phyloP scores from a whole-genome alignment of 2,888 invertebrate genomes.

The Thereva unica region DNA sequence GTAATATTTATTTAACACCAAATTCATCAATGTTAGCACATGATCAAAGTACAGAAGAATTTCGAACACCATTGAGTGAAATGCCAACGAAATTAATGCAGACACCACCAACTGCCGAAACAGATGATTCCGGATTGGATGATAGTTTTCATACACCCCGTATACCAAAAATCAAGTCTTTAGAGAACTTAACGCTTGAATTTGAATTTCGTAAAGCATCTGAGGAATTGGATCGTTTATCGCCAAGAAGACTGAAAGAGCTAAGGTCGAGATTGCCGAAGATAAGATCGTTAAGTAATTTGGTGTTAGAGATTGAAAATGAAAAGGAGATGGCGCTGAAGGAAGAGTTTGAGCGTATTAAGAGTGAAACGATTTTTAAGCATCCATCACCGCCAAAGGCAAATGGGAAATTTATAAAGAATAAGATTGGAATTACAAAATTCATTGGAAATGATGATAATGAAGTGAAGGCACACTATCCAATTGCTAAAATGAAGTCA shows the following conservation, averaged over 20 bases:
- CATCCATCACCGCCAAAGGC: constrained; percentile 18
- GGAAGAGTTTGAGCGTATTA: constrained; percentile 52
- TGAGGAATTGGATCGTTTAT: constrained; percentile 54
- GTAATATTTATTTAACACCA: constrained; percentile 54
- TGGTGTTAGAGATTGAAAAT: constrained; percentile 50
- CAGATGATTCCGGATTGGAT: constrained; percentile 54
- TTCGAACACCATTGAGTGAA: constrained; percentile 54
- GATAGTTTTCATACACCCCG: constrained; percentile 57
- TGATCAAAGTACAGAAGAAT: constrained; percentile 52
- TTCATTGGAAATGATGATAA: constrained; percentile 56
- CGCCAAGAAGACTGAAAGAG: constrained; percentile 53
- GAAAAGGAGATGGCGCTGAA: constrained; percentile 51
- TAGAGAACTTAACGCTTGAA: constrained; percentile 57
- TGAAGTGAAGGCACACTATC: constrained; percentile 46
- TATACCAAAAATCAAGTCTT: constrained; percentile 56
- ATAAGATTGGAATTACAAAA: constrained; percentile 58
- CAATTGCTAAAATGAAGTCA: constrained; percentile 58
- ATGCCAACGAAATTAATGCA: constrained; percentile 48
- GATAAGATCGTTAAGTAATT: constrained; percentile 56
- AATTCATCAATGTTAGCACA: constrained; percentile 51
- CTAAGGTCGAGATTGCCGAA: constrained; percentile 51
- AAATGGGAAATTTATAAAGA: constrained; percentile 51
- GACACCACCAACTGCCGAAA: constrained; percentile 47
- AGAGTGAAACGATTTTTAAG: constrained; percentile 38
- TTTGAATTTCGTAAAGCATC: constrained; percentile 56